Base-by-base conservation (phyloP, 2,113 vertebrate genomes). In the Vidua macroura region DNA sequence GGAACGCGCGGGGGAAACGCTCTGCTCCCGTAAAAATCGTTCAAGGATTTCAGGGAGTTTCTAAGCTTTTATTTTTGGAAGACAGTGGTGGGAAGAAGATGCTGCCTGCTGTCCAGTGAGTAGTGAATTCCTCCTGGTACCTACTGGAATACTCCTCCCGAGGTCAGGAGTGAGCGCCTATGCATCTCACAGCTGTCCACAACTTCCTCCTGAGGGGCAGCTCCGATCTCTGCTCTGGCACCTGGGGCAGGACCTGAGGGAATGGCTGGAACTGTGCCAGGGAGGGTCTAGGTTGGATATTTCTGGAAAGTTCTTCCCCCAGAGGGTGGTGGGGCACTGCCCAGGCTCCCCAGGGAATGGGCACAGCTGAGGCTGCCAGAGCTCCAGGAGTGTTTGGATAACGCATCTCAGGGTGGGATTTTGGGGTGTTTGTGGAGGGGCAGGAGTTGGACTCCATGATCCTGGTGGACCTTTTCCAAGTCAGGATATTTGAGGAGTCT, bases 1-100 rank as follows among this genome's bases (percentile, higher is more conserved):
- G 82, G 85, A 94, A 86, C 0, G 1, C 2, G 0, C 0, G 0
- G 23, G 33, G 25, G 41, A 27, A 91, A 85, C 3, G 10, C 70
- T 75, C 84, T 41, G 33, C 74, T 95, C 24, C 13, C 0, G 1
- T 4, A 8, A 37, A 60, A 86, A 51, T 3, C 24, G 21, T 30
- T 14, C 35, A 24, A 1, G 0, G 0, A 66, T 56, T 33, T 39
- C 27, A 7, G 19, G 20, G 31, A 7, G 2, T 31, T 43, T 23
- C 43, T 12, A 21, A 21, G 10, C 23, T 67, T 53, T 67, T 41
- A 0, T 17, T 75, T 48, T 21, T 51, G 28, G 56, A 86, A 89
- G 64, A 46, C 7, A 43, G 39, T 11, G 37, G 37, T 27, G 46
- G 80, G 73, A 80, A 77, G 86, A 74, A 74, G 83, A 27, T 4